These are phyloP conservation scores for Hesperia comma DNA, from an alignment of 2,888 invertebrate genomes.

Conservation along the genomic window DNA sequence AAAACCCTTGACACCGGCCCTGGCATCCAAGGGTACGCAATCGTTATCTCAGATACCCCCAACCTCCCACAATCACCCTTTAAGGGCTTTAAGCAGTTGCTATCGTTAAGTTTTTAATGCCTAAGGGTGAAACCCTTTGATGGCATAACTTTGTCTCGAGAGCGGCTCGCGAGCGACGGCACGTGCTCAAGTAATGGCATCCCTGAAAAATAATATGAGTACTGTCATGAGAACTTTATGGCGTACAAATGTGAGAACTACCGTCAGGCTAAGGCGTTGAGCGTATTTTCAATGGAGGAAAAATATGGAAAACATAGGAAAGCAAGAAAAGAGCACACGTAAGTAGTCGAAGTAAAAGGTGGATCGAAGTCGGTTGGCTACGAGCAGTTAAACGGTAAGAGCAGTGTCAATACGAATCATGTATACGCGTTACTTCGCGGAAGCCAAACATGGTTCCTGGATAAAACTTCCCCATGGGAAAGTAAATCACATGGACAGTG, in stretches of 20 bases:
- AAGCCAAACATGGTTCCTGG: neutral
- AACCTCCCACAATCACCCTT: constrained; percentile 13
- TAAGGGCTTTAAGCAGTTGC: neutral
- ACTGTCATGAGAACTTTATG: constrained; percentile 12
- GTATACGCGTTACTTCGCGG: neutral
- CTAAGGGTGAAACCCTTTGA: constrained; percentile 23
- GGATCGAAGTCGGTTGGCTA: too few species aligned
- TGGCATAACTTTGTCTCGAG: constrained; percentile 35
- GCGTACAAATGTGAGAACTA: neutral
- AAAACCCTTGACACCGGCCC: too few species aligned
- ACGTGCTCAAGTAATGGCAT: constrained; percentile 52
- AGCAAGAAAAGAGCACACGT: neutral
- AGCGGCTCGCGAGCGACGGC: constrained; percentile 41
- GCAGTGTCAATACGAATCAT: too few species aligned
- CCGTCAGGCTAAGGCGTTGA: neutral
- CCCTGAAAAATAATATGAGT: constrained; percentile 16
- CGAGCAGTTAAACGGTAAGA: too few species aligned
- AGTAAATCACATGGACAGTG: constrained; percentile 1
- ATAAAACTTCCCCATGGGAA: neutral
- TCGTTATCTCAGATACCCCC: neutral
- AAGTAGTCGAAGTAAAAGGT: too few species aligned
- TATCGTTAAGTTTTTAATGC: constrained; percentile 24
- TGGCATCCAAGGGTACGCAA: neutral
- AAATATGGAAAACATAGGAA: too few species aligned
- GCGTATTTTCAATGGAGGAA: neutral